Evolutionary conservation across 2,888 invertebrate species (phyloP), one percentile per base, ranked within the genome.

Genomic region (Agonum fuliginosum): DNA sequence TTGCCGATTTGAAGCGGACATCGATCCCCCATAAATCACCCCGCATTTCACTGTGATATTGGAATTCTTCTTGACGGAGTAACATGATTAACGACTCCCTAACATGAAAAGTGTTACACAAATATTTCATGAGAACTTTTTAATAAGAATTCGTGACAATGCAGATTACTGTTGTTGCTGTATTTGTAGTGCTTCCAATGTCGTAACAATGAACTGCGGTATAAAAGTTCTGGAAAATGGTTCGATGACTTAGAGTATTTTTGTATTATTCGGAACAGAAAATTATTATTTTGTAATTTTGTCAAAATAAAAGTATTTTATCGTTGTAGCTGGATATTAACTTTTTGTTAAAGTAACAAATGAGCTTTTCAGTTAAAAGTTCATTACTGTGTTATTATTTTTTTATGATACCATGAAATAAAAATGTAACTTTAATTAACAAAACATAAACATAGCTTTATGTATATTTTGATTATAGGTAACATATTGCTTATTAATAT

Each of bases 21-120:
- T 74, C 74, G 74, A 74, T 74, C 74, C 17, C 27, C 43, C 62
- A 74, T 74, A 74, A 74, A 74, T 74, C 74, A 74, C 62, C 65
- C 30, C 24, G 41, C 62, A 74, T 74, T 74, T 74, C 65, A 74
- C 41, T 74, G 58, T 62, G 74, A 65, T 74, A 74, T 74, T 74
- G 74, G 74, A 74, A 74, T 65, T 74, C 74, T 74, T 74, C 74
- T 43, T 48, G 67, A 51, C 65, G 43, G 43, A 10, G 27, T 24
- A 65, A 22, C 43, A 74, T 74, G 74, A 74, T 74, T 74, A 74
- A 74, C 74, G 74, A 74, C 65, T 27, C 24, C 58, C 62, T 74
- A 74, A 62, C 74, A 74, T 62, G 65, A 65, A 71, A 74, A 74
- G 74, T 73, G 73, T 73, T 73, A 41, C 41, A 73, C 43, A 74